Conservation (phyloP, 2,113 vertebrate species). For the Holacanthus passer region DNA sequence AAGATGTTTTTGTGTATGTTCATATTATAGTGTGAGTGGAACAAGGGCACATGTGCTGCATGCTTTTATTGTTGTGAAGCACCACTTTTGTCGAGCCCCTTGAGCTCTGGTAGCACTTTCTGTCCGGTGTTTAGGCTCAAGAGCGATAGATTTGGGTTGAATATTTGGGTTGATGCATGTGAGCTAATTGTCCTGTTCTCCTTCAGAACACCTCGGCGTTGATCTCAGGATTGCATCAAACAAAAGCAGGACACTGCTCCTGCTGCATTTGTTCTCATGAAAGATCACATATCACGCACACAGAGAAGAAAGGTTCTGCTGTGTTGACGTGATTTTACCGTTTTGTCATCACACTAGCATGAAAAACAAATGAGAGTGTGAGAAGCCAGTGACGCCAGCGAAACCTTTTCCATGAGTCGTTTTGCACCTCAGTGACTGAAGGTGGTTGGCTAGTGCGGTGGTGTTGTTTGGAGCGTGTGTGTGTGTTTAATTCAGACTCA, state of each 20-base stretch:
- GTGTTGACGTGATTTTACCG: background rate
- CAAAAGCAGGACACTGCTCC: background rate
- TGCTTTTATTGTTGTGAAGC: background rate
- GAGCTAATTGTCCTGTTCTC: background rate
- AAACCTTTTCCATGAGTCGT: background rate
- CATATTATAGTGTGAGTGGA: background rate
- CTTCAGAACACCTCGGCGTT: background rate
- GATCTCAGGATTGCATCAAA: background rate
- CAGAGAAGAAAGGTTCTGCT: background rate
- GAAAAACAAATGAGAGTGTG: background rate
- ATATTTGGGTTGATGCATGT: background rate
- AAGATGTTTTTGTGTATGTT: background rate
- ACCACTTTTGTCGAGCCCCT: background rate
- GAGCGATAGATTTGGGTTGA: background rate
- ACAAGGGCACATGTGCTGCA: background rate
- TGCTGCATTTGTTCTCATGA: background rate
- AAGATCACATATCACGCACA: background rate
- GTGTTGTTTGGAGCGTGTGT: constrained; percentile 40
- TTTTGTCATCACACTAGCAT: background rate
- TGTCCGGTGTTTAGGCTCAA: background rate
- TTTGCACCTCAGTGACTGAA: constrained; percentile 11
- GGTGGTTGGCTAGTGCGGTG: background rate
- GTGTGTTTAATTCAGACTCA: constrained; percentile 79
- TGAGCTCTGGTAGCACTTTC: background rate
- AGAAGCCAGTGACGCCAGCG: constrained; percentile 19